A percentile compares a stretch with the other conserved stretches of the same genome.
phyloP scores from a whole-genome alignment of 1,140 invertebrate genomes.

The Coenobita brevimanus region DNA sequence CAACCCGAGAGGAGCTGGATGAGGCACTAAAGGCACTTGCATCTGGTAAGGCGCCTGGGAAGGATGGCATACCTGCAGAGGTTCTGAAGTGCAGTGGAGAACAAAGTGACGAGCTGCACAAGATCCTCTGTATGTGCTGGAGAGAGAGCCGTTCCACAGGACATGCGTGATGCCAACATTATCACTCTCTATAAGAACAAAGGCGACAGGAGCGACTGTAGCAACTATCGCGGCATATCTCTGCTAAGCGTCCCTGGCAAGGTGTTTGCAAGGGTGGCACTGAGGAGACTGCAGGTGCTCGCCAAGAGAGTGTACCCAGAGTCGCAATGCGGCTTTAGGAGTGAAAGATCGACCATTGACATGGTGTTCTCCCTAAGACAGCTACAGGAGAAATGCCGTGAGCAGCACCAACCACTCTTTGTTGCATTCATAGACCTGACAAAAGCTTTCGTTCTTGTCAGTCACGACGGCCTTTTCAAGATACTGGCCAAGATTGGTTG shows the following conservation, averaged over 20 bases:
- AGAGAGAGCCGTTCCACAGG: constrained; percentile 25
- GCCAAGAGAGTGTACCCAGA: constrained; percentile 1
- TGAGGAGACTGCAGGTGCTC: constrained; percentile 6
- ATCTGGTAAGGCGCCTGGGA: constrained; percentile 29
- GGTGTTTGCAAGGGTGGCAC: background rate
- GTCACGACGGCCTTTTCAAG: constrained; percentile 2
- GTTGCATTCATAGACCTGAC: constrained; percentile 23
- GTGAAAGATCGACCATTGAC: background rate
- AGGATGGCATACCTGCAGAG: constrained; percentile 10
- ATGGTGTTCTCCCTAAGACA: constrained; percentile 3
- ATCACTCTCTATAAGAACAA: constrained; percentile 44
- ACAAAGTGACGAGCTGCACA: background rate
- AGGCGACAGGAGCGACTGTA: constrained; percentile 43
- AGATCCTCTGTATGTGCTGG: constrained; percentile 31
- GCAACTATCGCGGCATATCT: constrained; percentile 39
- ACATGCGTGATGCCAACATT: constrained; percentile 44
- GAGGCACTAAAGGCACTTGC: constrained; percentile 6
- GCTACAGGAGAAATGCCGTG: constrained; percentile 7
- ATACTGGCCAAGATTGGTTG: background rate
- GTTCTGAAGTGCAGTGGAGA: constrained; percentile 18
- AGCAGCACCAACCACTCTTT: background rate
- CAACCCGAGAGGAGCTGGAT: constrained; percentile 1
- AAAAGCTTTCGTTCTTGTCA: background rate
- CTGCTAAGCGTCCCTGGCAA: constrained; percentile 37
- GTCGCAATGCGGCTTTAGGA: constrained; percentile 12